Base-by-base conservation (phyloP, 1,140 invertebrate genomes). In the Neoseiulus cucumeris region DNA sequence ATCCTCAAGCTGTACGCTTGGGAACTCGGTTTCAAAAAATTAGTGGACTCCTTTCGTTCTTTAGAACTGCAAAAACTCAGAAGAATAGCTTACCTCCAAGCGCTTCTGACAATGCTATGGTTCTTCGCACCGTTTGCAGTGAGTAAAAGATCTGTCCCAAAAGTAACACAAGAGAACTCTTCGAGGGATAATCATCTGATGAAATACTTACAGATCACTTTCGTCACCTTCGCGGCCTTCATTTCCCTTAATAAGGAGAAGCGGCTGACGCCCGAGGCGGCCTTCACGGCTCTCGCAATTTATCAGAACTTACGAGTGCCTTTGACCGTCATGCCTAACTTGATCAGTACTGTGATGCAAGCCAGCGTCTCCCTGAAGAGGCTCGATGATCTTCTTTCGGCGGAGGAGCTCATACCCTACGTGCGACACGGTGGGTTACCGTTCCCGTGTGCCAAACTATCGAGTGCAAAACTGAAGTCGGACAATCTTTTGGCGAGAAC, bases 91-190 rank as follows among this genome's bases (percentile, higher is more conserved):
- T 78, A 79, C 68, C 70, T 80, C 1, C 76, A 75, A 68, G 76
- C 78, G 18, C 83, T 83, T 29, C 90, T 87, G 14, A 89, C 89
- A 44, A 94, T 96, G 74, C 85, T 92, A 67, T 96, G 91, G 91
- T 87, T 87, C 1, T 93, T 87, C 76, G 91, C 91, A 7, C 92
- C 92, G 20, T 94, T 94, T 76, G 80, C 96, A 83, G 93, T 98
- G 80, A 82, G 82, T 77, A 7, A 44, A 6, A n/a, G 5, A 44
- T 65, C 20, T 7, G 28, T 30, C 42, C 42, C 30, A 25, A 14
- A 2, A 25, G 25, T 20, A 59, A 18, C 33, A n/a, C 17, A 14
- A 25, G 25, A 47, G 28, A 17, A 47, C 42, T 12, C n/a, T 44
- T 14, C 0, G n/a, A n/a, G 12, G n/a, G 45, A 47, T 20, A 47